Percentiles rank a stretch among this genome's conserved stretches.
Evolutionary conservation across 30 jellyfish, hydroid and myxozoan genomes (phyloP).

Genomic region (Aurelia sp.): DNA sequence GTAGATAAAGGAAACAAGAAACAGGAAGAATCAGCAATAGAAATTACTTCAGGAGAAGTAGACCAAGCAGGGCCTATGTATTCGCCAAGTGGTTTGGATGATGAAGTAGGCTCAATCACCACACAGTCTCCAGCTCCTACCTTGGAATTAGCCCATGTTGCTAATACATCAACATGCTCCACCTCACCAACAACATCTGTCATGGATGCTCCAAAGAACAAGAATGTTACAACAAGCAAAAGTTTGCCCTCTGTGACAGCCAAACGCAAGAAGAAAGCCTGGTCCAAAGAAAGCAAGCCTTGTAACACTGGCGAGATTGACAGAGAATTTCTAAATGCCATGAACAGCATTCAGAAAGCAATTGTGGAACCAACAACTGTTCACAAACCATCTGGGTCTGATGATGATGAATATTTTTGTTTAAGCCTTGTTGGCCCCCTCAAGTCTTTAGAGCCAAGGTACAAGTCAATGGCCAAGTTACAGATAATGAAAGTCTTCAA

Average conservation of each 20-base stretch:
- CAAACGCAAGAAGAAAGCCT: constrained; percentile 10
- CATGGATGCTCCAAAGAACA: background rate
- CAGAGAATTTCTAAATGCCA: background rate
- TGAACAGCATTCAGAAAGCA: constrained; percentile 21
- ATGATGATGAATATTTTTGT: constrained; percentile 9
- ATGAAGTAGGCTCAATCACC: constrained; percentile 13
- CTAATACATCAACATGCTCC: background rate
- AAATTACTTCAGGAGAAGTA: background rate
- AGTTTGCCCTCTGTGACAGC: constrained; percentile 6
- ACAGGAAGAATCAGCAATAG: too few relatives aligned
- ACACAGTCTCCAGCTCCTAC: constrained; percentile 12
- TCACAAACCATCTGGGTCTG: background rate
- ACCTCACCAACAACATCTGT: background rate
- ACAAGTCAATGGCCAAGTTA: constrained; percentile 26
- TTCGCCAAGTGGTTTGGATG: background rate
- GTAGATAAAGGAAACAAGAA: background rate
- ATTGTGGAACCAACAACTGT: constrained; percentile 1
- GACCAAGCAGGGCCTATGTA: background rate
- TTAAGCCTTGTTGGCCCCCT: constrained; percentile 28
- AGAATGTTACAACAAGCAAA: background rate
- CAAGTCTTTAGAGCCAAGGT: constrained; percentile 31
- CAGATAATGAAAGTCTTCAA: constrained; percentile 24
- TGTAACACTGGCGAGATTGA: background rate
- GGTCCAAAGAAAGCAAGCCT: constrained; percentile 29
- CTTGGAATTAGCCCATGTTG: too few relatives aligned